Conservation (phyloP, 2,888 invertebrate species). For the Sicus ferrugineus region DNA sequence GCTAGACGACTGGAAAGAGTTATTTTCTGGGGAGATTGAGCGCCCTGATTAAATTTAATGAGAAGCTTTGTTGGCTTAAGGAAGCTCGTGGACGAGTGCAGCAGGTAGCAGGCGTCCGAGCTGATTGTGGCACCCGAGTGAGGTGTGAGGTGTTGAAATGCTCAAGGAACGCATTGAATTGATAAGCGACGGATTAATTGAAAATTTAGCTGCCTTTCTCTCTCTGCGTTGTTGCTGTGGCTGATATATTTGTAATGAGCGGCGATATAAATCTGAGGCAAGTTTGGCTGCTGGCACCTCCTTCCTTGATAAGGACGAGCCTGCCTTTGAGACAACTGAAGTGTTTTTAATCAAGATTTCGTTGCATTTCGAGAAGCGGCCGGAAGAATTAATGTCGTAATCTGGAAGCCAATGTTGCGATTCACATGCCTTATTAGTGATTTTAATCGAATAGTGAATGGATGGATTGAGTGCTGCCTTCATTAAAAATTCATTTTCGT, state of each 20-base stretch:
- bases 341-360: background rate
- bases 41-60: conserved; percentile 15
- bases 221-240: background rate
- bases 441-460: too few relatives aligned
- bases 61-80: conserved; percentile 5
- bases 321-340: background rate
- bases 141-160: conserved; percentile 22
- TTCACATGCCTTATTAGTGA: too few relatives aligned
- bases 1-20: background rate
- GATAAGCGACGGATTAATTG: conserved; percentile 16
- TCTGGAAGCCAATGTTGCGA: too few relatives aligned
- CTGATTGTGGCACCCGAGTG: background rate
- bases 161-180: background rate
- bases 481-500: background rate
- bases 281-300: background rate
- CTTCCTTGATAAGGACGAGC: too few relatives aligned
- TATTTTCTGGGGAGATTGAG: conserved; percentile 2
- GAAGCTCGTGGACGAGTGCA: background rate
- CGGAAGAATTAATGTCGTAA: too few relatives aligned
- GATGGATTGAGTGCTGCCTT: background rate
- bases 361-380: too few relatives aligned
- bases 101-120: background rate
- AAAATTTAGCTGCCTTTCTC: background rate
- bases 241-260: conserved; percentile 20
- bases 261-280: conserved; percentile 8